These are phyloP conservation scores for Bolinopsis microptera DNA, from an alignment of 37 sponge, comb jelly and placozoan species.

Conservation along the genomic window DNA sequence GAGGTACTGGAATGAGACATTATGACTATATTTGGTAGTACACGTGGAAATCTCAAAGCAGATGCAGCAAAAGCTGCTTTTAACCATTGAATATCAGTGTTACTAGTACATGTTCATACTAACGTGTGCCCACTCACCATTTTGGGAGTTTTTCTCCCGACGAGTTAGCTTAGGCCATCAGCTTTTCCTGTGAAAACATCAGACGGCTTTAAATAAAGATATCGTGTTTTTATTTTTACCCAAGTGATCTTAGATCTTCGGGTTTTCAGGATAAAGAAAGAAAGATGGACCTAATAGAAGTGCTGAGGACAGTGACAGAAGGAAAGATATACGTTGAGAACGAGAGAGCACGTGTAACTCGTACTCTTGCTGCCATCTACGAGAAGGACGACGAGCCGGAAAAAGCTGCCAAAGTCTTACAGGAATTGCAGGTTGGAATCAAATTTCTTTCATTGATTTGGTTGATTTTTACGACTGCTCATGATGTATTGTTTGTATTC, in stretches of 20 bases:
- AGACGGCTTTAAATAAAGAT: background rate
- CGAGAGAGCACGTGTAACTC: conserved; percentile 90
- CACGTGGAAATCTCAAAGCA: too few relatives aligned
- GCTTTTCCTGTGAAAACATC: too few relatives aligned
- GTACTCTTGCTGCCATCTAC: conserved; percentile 84
- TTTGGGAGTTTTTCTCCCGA: background rate
- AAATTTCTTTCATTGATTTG: too few relatives aligned
- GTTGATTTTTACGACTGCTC: background rate
- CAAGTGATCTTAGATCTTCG: too few relatives aligned
- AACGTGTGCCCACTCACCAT: too few relatives aligned
- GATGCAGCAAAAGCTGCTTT: too few relatives aligned
- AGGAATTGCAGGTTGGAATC: conserved; percentile 91
- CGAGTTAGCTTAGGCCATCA: background rate
- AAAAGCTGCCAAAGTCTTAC: conserved; percentile 83
- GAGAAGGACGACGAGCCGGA: conserved; percentile 82
- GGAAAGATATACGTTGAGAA: conserved; percentile 99
- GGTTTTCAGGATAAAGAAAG: conserved; percentile 68
- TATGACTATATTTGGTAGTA: too few relatives aligned
- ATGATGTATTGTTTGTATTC: too few relatives aligned
- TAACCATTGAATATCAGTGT: too few relatives aligned
- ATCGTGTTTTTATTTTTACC: background rate
- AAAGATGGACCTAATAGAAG: conserved; percentile 87
- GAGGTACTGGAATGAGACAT: too few relatives aligned
- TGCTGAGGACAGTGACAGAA: conserved; percentile 88
- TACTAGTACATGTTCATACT: too few relatives aligned